These are phyloP conservation scores for Trachythela sp. DNA, from an alignment of 64 coral and sea anemone species.

Conservation along the genomic window DNA sequence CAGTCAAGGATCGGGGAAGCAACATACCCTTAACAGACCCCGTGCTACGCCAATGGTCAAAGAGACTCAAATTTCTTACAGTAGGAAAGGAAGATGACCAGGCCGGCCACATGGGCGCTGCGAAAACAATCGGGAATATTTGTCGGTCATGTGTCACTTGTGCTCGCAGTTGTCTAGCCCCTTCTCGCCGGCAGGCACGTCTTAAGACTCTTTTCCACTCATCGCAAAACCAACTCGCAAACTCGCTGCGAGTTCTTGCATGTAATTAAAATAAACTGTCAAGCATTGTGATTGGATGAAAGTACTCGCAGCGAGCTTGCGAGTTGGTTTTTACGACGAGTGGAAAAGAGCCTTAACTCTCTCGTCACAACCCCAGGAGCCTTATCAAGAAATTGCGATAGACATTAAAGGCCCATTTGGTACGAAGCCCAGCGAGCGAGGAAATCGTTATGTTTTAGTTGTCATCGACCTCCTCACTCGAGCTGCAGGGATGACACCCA, in stretches of 20 bases:
- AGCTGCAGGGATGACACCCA: constrained; percentile 43
- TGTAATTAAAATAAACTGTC: no score
- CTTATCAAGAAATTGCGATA: constrained; percentile 42
- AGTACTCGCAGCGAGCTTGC: no score
- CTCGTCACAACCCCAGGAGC: constrained; percentile 33
- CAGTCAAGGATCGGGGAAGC: neutral
- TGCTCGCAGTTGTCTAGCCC: constrained; percentile 43
- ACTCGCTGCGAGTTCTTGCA: no score
- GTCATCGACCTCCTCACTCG: constrained; percentile 37
- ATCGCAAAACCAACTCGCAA: no score
- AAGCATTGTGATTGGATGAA: no score
- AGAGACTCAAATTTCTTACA: neutral
- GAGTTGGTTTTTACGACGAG: no score
- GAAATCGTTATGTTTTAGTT: constrained; percentile 48
- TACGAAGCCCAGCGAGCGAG: constrained; percentile 33
- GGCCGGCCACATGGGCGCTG: neutral
- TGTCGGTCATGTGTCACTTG: constrained; percentile 38
- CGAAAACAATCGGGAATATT: constrained; percentile 17
- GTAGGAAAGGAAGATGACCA: neutral
- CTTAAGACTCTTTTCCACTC: no score
- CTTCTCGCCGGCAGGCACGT: neutral
- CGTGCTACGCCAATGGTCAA: neutral
- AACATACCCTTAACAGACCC: neutral
- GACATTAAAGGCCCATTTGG: constrained; percentile 60
- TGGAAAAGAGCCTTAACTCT: constrained; percentile 29